A percentile compares a stretch with the other conserved stretches of the same genome.
Conservation (phyloP, 2,888 invertebrate genomes). For the Exocentrus adspersus region DNA sequence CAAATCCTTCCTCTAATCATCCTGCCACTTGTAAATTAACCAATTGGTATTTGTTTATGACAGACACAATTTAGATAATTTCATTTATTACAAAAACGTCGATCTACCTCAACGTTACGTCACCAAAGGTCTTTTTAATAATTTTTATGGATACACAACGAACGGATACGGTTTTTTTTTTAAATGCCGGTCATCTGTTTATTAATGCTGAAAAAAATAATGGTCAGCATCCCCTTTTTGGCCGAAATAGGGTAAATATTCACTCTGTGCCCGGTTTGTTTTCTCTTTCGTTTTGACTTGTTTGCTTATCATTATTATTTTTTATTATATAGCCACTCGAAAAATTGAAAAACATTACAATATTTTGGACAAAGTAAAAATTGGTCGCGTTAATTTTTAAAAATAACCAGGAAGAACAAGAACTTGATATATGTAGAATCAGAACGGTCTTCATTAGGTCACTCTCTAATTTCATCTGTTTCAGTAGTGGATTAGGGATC, state of each 20-base stretch:
- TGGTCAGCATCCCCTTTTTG: neutral
- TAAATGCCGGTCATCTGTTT: slow-evolving; percentile 7
- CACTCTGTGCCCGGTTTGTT: slow-evolving; percentile 16
- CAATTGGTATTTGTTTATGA: neutral
- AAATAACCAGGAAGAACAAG: too few relatives aligned
- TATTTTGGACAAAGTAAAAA: neutral
- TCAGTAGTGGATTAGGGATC: too few relatives aligned
- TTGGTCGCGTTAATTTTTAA: too few relatives aligned
- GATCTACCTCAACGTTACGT: neutral
- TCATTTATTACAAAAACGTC: neutral
- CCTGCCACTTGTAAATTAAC: neutral
- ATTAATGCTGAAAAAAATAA: slow-evolving; percentile 24
- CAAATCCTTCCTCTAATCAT: neutral
- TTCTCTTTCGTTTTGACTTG: slow-evolving; percentile 3
- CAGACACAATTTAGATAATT: neutral
- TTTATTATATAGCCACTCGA: slow-evolving; percentile 7
- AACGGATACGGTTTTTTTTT: slow-evolving; percentile 8
- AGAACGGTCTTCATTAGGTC: too few relatives aligned
- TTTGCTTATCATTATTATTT: slow-evolving; percentile 22
- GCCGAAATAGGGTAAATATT: slow-evolving; percentile 5
- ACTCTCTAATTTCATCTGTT: too few relatives aligned
- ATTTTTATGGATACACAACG: neutral
- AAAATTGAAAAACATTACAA: slow-evolving; percentile 7
- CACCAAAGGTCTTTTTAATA: neutral
- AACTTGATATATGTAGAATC: too few relatives aligned